Base-by-base conservation (phyloP, 2,797 vertebrate species). In the Selene dorsalis region DNA sequence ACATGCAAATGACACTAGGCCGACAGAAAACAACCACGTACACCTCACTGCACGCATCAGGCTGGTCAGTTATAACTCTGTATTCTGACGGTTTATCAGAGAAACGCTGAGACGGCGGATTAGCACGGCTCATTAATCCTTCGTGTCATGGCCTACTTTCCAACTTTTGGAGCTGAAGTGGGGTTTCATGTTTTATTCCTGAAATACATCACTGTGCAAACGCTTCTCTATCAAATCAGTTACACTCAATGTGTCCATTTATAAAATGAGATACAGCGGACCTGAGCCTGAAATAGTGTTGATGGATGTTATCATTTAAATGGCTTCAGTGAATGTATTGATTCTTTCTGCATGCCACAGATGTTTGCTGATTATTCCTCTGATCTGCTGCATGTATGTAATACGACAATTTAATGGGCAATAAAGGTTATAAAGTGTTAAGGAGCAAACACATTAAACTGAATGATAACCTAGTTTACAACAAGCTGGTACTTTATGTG, bases 81-180 rank as follows among this genome's bases (percentile, higher is more conserved):
- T 17, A 9, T 52, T 75, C 57, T 73, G 81, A 80, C 75, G 73
- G 47, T 22, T 75, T 72, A 53, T 47, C 56, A 13, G 53, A 52
- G 63, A 75, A 75, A 32, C 18, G n/a, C 20, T 18, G 60, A 74
- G 78, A 24, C 16, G 5, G 13, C 24, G 32, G 79, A 82, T 82
- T 75, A 76, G 53, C 48, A 18, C 16, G 16, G 24, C 56, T 76
- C 70, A 82, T 86, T 80, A 83, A 79, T 85, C 67, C 64, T 73
- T 17, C 12, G n/a, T 57, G 63, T 58, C 76, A 64, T 32, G 50
- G 61, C 55, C 65, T 77, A 62, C 47, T 73, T 71, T 75, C 65
- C 45, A 58, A 72, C 73, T 76, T 80, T n/a, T 72, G 28, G 6
- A 45, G 58, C 64, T 20, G 41, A 76, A 68, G 35, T 10, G 4